These are phyloP conservation scores for Drosophila paramelanica DNA, from an alignment of 2,888 invertebrate species.

Conservation along the genomic window DNA sequence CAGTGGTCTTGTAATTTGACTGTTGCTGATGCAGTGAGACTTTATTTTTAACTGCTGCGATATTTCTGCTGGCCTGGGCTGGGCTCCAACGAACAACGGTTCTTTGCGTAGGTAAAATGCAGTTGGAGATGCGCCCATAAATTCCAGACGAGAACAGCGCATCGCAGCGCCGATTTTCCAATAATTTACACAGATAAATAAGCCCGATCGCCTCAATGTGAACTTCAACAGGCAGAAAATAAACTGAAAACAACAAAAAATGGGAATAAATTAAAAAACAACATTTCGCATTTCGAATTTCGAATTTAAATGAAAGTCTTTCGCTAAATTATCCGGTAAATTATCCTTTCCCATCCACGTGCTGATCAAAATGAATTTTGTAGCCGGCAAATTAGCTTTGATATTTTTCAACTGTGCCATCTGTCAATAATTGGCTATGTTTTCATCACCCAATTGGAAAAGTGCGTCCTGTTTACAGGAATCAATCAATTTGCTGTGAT, in stretches of 20 bases:
- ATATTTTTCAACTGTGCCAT: not conserved
- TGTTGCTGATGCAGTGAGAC: constrained; percentile 35
- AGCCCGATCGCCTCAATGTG: constrained; percentile 59
- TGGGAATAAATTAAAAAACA: not conserved
- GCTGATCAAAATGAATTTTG: constrained; percentile 3
- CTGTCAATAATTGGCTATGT: not conserved
- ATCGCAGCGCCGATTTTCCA: constrained; percentile 47
- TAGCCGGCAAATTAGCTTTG: not conserved
- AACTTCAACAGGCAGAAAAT: constrained; percentile 55
- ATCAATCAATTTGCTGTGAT: not conserved
- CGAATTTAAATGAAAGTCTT: constrained; percentile 48
- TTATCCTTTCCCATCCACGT: constrained; percentile 1
- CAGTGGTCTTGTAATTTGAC: constrained; percentile 1
- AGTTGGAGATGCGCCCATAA: constrained; percentile 51
- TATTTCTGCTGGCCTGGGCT: not conserved
- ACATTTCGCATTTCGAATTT: constrained; percentile 22
- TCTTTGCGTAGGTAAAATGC: constrained; percentile 77
- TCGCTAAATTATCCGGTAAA: constrained; percentile 44
- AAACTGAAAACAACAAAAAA: constrained; percentile 11
- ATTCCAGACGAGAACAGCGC: constrained; percentile 43
- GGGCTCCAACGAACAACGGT: constrained; percentile 38
- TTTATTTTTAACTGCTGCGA: constrained; percentile 70
- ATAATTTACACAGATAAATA: constrained; percentile 66
- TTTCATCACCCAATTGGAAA: constrained; percentile 58
- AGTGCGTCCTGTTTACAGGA: constrained; percentile 74